Percentiles rank a stretch among this genome's conserved stretches.
Evolutionary conservation across 2,797 vertebrate genomes (phyloP).

Genomic region (Chaunax sp.): DNA sequence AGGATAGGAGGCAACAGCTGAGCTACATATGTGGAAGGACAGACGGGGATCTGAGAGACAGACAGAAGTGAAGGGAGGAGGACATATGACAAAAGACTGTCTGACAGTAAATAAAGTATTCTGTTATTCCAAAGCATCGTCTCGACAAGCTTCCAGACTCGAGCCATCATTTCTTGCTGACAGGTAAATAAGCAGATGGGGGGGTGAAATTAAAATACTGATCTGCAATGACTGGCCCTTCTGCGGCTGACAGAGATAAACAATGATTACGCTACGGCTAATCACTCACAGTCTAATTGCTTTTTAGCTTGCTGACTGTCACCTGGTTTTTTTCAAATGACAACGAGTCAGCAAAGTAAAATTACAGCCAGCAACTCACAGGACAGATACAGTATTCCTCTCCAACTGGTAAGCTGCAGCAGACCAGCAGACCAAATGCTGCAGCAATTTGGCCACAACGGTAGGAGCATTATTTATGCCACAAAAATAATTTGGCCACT

Average conservation of each 20-base stretch:
- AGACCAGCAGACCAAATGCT: constrained; percentile 17
- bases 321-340: constrained; percentile 56
- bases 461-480: constrained; percentile 56
- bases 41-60: constrained; percentile 9
- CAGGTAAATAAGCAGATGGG: constrained; percentile 64
- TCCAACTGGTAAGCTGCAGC: constrained; percentile 27
- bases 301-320: constrained; percentile 56
- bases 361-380: constrained; percentile 24
- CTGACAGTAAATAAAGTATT: constrained; percentile 45
- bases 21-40: constrained; percentile 28
- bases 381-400: constrained; percentile 28
- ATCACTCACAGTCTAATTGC: constrained; percentile 68
- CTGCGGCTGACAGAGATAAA: constrained; percentile 57
- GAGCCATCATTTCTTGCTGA: constrained; percentile 27
- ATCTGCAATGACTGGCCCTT: constrained; percentile 49
- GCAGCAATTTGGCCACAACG: constrained; percentile 48
- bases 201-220: constrained; percentile 63
- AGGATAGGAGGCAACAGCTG: constrained; percentile 2
- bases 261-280: constrained; percentile 49
- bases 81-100: constrained; percentile 20
- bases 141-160: constrained; percentile 30
- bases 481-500: constrained; percentile 61
- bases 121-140: constrained; percentile 29
- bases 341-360: constrained; percentile 46
- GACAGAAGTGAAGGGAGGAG: constrained; percentile 6